Percentiles rank a stretch among this genome's conserved stretches.
These are phyloP conservation scores for Diglossa cyanea DNA, from an alignment of 2,797 vertebrate genomes.

Conservation along the genomic window DNA sequence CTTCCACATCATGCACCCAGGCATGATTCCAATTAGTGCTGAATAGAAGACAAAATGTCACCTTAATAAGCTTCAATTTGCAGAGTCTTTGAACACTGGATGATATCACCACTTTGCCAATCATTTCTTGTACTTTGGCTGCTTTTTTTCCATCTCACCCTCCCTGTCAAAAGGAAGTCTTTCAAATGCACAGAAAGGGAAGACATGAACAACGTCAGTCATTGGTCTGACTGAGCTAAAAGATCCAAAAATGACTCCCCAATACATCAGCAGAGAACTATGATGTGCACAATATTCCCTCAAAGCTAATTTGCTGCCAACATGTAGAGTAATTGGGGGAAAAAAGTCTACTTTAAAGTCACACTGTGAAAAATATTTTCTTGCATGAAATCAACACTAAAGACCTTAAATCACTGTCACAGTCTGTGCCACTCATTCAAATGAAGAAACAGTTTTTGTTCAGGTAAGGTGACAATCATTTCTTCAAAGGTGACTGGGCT, in stretches of 20 bases:
- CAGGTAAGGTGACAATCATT: neutral
- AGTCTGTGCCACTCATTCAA: neutral
- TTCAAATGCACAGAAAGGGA: constrained; percentile 37
- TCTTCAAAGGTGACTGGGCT: constrained; percentile 34
- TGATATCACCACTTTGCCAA: constrained; percentile 82
- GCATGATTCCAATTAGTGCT: constrained; percentile 75
- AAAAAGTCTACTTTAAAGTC: constrained; percentile 37
- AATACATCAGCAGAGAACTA: constrained; percentile 33
- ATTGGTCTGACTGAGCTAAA: constrained; percentile 35
- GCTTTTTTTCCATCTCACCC: constrained; percentile 5
- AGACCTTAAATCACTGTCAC: constrained; percentile 49
- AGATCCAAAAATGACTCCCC: constrained; percentile 50
- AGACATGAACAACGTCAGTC: constrained; percentile 49
- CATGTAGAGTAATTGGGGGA: constrained; percentile 30
- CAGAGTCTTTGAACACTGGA: constrained; percentile 80
- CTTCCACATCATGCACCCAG: constrained; percentile 72
- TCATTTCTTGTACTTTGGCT: constrained; percentile 61
- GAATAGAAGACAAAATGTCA: constrained; percentile 77
- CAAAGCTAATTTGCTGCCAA: constrained; percentile 67
- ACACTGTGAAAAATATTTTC: constrained; percentile 39
- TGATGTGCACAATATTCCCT: constrained; percentile 33
- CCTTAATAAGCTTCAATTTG: constrained; percentile 79
- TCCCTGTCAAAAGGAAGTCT: constrained; percentile 60
- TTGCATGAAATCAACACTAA: neutral
- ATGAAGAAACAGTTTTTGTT: neutral